Base-by-base conservation (phyloP, 2,113 vertebrate species). In the Alexandromys fortis region DNA sequence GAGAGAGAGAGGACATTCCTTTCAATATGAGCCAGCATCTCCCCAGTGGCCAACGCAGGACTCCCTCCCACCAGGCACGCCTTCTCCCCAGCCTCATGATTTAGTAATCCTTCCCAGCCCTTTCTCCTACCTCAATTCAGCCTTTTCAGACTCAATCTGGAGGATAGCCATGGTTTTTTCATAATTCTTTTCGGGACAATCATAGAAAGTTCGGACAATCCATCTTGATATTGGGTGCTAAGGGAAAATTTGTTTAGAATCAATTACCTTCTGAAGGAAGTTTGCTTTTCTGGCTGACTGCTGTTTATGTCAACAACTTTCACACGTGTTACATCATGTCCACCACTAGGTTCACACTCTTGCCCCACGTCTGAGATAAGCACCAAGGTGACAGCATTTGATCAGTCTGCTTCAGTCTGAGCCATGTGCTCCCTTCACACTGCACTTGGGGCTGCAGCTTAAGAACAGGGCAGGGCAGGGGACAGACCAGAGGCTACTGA, bases 221-320 rank as follows among this genome's bases (percentile, higher is more conserved):
- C 99, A 99, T 94, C 99, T 98, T 91, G 98, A 99, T 98, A 99
- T 99, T 88, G 99, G 99, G 92, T 99, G 99, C 99, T 99, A 94
- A 88, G 35, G 93, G 0, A 95, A 92, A 90, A 97, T 58, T 30
- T 86, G 21, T 96, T 92, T 94, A 67, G 78, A 52, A 86, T 89
- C 52, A 91, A 61, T 91, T 12, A 5, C 9, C 76, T 77, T 92
- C 63, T 91, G 55, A 91, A 52, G 11, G 73, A 35, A 19, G 89
- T 70, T 94, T 61, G 35, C 45, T 42, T 49, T 95, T 88, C 65
- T 73, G 67, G 21, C 70, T 93, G 42, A 93, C 45, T 47, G 45
- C 67, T 88, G 26, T 52, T 92, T 45, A 10, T 58, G 11, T 21
- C 67, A 96, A 91, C 45, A 76, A 75, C 22, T 95, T 63, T 49